Evolutionary conservation across 2,888 invertebrate genomes (phyloP), one percentile per base, ranked within the genome.

Genomic region (Leucophenga maculata): DNA sequence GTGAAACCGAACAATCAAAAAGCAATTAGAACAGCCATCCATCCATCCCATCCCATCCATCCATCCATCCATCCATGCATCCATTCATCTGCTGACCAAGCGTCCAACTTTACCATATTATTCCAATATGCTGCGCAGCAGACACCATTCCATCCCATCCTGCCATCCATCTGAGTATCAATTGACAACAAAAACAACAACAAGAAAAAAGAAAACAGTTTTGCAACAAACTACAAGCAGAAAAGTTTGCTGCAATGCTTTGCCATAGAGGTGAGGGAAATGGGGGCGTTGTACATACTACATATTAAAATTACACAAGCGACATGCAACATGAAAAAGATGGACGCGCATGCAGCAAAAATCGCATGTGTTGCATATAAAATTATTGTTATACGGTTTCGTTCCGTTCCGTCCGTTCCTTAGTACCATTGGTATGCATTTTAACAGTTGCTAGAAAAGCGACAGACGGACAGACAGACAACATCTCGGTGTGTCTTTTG

Each of bases 311-410:
- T 59, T 32, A 16, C 50, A 50, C 50, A 50, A 52, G 50, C 50
- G 18, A 52, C 65, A 65, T 50, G 48, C 50, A 48, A 50, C 18
- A 48, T 46, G 22, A 50, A 31, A 54, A 54, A 26, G 13, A 52
- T n/a, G 32, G 8, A 52, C 65, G 50, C 16, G 9, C 11, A 54
- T 31, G n/a, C 14, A 54, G n/a, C 26, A 48, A 32, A 66, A 16
- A 54, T 66, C 55, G 66, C 66, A 54, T 66, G 66, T 55, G 18
- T 52, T 55, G 66, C 54, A 66, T 55, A 55, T 66, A 18, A 66
- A 66, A 66, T 66, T 66, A 66, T 52, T 31, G 44, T 66, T 32
- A 32, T 50, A 50, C 50, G 14, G 18, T 39, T 39, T 9, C 9
- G 39, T 39, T 39, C 8, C 39, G 39, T 11, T 39, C 8, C 39